A percentile compares a stretch with the other conserved stretches of the same genome.
phyloP scores from a whole-genome alignment of 2,113 vertebrate species.

The Conger conger region DNA sequence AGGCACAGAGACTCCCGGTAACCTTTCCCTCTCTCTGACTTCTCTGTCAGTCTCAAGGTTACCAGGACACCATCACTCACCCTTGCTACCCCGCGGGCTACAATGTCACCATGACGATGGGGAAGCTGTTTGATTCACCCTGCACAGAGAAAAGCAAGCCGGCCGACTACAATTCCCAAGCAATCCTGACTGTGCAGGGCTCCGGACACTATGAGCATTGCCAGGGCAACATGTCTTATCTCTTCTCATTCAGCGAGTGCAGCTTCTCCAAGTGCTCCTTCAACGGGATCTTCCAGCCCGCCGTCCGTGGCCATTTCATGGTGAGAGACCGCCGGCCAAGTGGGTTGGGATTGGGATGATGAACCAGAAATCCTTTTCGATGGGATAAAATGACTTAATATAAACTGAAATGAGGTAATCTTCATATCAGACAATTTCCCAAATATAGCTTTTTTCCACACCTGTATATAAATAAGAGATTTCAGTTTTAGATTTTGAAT shows the following conservation, averaged over 20 bases:
- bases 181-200: slow-evolving; percentile 50
- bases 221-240: slow-evolving; percentile 53
- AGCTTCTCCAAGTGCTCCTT: slow-evolving; percentile 70
- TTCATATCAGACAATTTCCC: too few relatives aligned
- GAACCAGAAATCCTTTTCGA: too few relatives aligned
- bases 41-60: slow-evolving; percentile 58
- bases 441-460: too few relatives aligned
- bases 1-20: too few relatives aligned
- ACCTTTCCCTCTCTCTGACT: slow-evolving; percentile 3
- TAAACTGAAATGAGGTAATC: too few relatives aligned
- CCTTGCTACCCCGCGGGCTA: slow-evolving; percentile 65
- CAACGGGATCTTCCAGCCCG: slow-evolving; percentile 69
- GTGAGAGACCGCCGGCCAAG: slow-evolving; percentile 42
- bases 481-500: too few relatives aligned
- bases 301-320: slow-evolving; percentile 63
- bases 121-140: slow-evolving; percentile 60
- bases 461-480: too few relatives aligned
- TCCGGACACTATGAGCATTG: slow-evolving; percentile 64
- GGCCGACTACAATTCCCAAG: slow-evolving; percentile 28
- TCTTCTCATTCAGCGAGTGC: slow-evolving; percentile 66
- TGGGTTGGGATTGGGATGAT: too few relatives aligned
- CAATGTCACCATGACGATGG: slow-evolving; percentile 39
- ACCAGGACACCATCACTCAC: slow-evolving; percentile 40
- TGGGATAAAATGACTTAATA: too few relatives aligned
- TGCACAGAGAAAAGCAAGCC: slow-evolving; percentile 61